phyloP scores from a whole-genome alignment of 1,140 invertebrate genomes.

The Argopecten irradians region DNA sequence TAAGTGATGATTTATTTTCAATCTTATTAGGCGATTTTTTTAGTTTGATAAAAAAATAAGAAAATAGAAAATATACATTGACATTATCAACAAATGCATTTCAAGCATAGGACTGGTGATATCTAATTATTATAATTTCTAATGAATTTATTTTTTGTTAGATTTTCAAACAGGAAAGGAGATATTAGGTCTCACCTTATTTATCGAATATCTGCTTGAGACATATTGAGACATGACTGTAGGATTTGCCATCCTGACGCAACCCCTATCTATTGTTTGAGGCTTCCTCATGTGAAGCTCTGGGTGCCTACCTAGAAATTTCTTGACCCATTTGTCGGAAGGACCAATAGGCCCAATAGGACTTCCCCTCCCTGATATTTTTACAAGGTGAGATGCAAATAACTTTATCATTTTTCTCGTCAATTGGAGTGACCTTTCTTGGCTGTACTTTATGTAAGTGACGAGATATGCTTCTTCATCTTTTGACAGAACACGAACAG shows the following conservation, averaged over 20 bases:
- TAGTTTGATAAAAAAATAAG: too few relatives aligned
- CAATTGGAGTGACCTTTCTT: background rate
- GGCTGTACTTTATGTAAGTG: background rate
- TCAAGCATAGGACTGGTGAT: too few relatives aligned
- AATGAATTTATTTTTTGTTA: too few relatives aligned
- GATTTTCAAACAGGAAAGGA: too few relatives aligned
- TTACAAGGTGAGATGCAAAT: background rate
- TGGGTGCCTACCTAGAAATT: conserved; percentile 7
- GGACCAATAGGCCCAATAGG: background rate
- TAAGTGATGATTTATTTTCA: too few relatives aligned
- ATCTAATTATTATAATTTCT: too few relatives aligned
- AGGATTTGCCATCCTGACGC: background rate
- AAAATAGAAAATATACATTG: too few relatives aligned
- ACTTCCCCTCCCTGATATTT: background rate
- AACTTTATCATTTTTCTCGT: conserved; percentile 27
- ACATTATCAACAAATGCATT: too few relatives aligned
- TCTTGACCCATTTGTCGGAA: background rate
- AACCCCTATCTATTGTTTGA: background rate
- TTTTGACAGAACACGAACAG: background rate
- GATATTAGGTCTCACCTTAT: too few relatives aligned
- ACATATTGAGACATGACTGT: conserved; percentile 19
- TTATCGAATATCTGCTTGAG: too few relatives aligned
- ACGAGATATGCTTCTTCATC: background rate
- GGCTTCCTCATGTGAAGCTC: background rate
- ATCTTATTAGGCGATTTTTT: too few relatives aligned